Evolutionary conservation across 2,888 invertebrate genomes (phyloP), one percentile per base, ranked within the genome.

Genomic region (Linyphia triangularis): DNA sequence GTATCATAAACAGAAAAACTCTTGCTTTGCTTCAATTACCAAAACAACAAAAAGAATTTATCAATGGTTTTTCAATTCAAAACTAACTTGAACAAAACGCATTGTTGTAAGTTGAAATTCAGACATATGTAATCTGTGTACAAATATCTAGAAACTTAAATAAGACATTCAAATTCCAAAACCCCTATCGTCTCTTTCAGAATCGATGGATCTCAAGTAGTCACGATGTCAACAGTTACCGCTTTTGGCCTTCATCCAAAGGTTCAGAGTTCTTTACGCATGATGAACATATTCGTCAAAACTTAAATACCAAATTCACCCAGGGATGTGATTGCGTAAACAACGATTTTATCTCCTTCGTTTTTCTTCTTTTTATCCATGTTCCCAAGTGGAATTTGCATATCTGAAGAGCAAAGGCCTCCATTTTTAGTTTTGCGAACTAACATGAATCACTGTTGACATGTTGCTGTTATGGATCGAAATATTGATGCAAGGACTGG

Each of bases 171-270:
- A n/a, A n/a, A n/a, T n/a, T n/a, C n/a, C n/a, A n/a, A n/a, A n/a
- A n/a, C 13, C 40, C 19, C 70, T 24, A 26, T 43, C 70, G 24
- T 70, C 28, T 43, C 26, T n/a, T 13, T 22, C 19, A n/a, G 24
- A 70, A 70, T 70, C 70, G 70, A 70, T 70, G 70, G n/a, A 26
- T 3, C 43, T 70, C 19, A 43, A 26, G 43, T 16, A 43, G 43
- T 24, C 70, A 6, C 2, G 24, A 22, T 26, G 26, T 13, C n/a
- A n/a, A 26, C 26, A 43, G 51, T 43, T 24, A 40, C 22, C 33
- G 9, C 13, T 7, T 22, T 77, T 77, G 77, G 77, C 77, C 63
- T 33, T 16, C n/a, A 61, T 77, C 77, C 77, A 77, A 63, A 77
- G 59, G 61, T 40, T 37, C 61, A 4, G 59, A 63, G 16, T 24